Conservation (phyloP, 2,113 vertebrate species). For the Lates calcarifer region DNA sequence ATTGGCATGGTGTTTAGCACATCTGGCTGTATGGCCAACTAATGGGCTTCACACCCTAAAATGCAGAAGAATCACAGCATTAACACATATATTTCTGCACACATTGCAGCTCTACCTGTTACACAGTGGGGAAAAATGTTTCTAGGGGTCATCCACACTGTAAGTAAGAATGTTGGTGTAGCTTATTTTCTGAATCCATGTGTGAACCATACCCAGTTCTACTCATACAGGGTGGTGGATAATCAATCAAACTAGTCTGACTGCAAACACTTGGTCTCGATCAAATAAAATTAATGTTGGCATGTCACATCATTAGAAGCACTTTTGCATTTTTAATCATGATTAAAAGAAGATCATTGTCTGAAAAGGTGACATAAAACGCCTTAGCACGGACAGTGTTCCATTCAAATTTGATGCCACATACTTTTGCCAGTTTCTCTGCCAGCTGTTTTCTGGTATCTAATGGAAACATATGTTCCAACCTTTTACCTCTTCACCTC, state of each 20-base stretch:
- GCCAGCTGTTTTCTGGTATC: no score
- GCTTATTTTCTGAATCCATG: background rate
- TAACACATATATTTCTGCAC: background rate
- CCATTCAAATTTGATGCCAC: background rate
- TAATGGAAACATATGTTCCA: background rate
- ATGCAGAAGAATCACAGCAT: background rate
- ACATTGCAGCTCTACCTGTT: background rate
- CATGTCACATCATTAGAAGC: background rate
- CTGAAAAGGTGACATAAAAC: background rate
- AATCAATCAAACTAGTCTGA: background rate
- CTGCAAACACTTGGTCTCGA: background rate
- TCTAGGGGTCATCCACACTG: background rate
- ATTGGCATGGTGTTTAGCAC: conserved; percentile 10
- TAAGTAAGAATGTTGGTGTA: background rate
- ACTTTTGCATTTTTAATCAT: background rate
- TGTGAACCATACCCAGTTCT: background rate
- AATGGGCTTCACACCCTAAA: conserved; percentile 5
- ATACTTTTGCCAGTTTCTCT: background rate
- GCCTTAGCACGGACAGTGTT: background rate
- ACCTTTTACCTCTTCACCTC: background rate
- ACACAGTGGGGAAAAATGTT: background rate
- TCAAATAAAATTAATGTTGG: background rate
- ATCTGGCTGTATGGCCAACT: background rate
- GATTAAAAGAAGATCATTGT: background rate
- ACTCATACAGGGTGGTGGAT: background rate